Evolutionary conservation across 2,888 invertebrate genomes (phyloP).

Genomic region (Chrysolina americana): DNA sequence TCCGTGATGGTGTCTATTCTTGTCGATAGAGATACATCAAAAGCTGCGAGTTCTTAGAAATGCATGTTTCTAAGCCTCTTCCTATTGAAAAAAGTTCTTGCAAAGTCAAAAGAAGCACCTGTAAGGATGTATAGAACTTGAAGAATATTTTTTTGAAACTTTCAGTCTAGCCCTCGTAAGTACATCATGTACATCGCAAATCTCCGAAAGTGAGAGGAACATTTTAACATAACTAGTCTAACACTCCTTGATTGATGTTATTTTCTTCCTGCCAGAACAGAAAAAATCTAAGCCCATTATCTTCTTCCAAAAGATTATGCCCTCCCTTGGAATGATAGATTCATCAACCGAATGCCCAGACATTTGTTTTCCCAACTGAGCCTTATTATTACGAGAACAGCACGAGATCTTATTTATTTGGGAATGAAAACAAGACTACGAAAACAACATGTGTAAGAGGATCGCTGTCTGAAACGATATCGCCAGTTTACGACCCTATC

Average conservation of each 20-base stretch:
- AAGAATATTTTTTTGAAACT: too few species aligned
- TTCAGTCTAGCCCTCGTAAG: too few species aligned
- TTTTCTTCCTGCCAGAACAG: constrained; percentile 14
- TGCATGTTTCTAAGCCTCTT: too few species aligned
- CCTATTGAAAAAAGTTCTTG: too few species aligned
- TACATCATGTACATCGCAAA: background rate
- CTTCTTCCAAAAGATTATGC: constrained; percentile 18
- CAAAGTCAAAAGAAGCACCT: too few species aligned
- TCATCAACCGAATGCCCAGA: constrained; percentile 22
- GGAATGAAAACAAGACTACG: constrained; percentile 44
- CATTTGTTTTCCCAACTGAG: constrained; percentile 49
- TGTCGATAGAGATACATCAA: too few species aligned
- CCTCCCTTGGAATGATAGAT: constrained; percentile 17
- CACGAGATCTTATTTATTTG: constrained; percentile 48
- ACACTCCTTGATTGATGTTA: constrained; percentile 11
- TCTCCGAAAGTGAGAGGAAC: background rate
- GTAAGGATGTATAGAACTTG: too few species aligned
- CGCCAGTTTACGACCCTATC: constrained; percentile 32
- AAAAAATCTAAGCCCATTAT: constrained; percentile 18
- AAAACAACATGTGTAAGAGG: constrained; percentile 46
- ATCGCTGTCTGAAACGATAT: constrained; percentile 19
- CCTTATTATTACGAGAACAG: constrained; percentile 47
- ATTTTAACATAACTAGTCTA: background rate
- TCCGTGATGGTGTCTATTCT: too few species aligned
- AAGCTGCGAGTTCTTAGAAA: too few species aligned